Evolutionary conservation across 2,888 invertebrate genomes (phyloP).

Genomic region (Onthophagus sagittarius): DNA sequence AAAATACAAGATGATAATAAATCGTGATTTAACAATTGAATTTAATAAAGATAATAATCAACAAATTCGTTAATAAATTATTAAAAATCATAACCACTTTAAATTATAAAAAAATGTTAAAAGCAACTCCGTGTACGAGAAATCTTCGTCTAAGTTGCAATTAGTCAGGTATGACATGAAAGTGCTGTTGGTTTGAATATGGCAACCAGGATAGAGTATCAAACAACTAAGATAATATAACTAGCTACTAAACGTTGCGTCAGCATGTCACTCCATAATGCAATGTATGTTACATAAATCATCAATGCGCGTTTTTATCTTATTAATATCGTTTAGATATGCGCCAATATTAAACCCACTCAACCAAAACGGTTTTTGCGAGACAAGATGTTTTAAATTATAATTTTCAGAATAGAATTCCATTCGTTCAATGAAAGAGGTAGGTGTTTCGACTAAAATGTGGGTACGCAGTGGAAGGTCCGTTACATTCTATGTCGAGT

Average conservation of each 20-base stretch:
- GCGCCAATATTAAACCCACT: neutral
- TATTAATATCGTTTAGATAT: neutral
- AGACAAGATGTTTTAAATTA: too few relatives aligned
- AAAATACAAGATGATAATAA: too few relatives aligned
- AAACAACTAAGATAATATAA: too few relatives aligned
- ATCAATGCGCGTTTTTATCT: neutral
- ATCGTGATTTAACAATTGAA: too few relatives aligned
- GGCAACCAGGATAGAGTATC: neutral
- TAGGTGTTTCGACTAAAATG: neutral
- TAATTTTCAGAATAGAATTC: too few relatives aligned
- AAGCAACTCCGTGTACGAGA: conserved; percentile 25
- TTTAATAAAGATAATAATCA: neutral
- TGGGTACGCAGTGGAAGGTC: neutral
- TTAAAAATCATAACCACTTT: neutral
- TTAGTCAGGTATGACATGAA: conserved; percentile 19
- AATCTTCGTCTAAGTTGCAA: conserved; percentile 18
- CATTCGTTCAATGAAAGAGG: neutral
- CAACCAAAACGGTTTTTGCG: neutral
- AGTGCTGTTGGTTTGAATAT: neutral
- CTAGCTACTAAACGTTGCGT: neutral
- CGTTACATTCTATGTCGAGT: neutral
- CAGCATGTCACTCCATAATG: neutral
- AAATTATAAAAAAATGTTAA: conserved; percentile 20
- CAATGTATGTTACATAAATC: conserved; percentile 4
- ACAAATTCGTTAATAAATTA: neutral